A percentile compares a stretch with the other conserved stretches of the same genome.
These are phyloP conservation scores for Drosophila eohydei DNA, from an alignment of 2,888 invertebrate genomes.

Conservation along the genomic window DNA sequence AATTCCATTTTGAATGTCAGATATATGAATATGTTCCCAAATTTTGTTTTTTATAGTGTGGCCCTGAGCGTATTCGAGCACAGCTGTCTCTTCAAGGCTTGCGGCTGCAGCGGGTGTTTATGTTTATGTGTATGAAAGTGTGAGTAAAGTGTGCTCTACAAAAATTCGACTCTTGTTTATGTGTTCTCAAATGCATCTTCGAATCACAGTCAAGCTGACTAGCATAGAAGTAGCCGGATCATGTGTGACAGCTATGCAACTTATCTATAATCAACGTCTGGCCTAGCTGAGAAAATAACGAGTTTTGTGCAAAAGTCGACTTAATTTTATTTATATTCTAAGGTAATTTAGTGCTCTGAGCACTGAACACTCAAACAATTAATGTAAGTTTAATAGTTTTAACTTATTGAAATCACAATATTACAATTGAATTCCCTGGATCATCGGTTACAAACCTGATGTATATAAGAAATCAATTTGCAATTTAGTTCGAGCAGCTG, in stretches of 20 bases:
- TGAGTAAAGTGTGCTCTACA: background rate
- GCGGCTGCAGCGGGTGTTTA: background rate
- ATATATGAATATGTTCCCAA: background rate
- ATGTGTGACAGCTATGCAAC: background rate
- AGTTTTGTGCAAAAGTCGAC: background rate
- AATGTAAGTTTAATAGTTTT: background rate
- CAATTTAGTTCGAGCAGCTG: background rate
- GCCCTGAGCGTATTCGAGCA: background rate
- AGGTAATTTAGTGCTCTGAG: background rate
- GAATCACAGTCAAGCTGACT: background rate
- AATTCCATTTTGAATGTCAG: background rate
- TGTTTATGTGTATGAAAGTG: background rate
- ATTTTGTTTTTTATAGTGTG: background rate
- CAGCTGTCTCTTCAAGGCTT: conserved; percentile 6
- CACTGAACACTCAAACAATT: background rate
- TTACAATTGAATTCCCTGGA: too few relatives aligned
- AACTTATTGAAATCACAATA: too few relatives aligned
- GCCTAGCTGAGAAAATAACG: background rate
- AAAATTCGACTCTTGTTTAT: background rate
- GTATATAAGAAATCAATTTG: background rate
- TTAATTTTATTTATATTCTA: background rate
- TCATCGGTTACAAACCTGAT: too few relatives aligned
- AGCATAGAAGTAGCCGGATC: background rate
- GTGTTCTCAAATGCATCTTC: background rate
- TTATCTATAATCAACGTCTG: background rate